Base-by-base conservation (phyloP, 2,888 invertebrate species). In the Rhamphomyia laevipes region DNA sequence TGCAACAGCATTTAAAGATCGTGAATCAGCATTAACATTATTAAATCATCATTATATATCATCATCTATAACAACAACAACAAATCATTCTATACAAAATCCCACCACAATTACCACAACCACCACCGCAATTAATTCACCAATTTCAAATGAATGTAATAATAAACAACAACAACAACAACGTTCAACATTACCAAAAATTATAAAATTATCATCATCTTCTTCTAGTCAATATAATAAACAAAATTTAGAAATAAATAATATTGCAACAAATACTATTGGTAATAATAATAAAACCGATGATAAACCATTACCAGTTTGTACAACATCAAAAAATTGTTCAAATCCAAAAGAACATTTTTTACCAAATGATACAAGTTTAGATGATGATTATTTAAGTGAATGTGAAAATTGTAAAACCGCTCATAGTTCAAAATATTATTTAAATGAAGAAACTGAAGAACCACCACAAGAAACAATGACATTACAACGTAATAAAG, bases 331-430 rank as follows among this genome's bases (percentile, higher is more conserved):
- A 18, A 71, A 70, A 56, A 71, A 71, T 53, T 71, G 71, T 47
- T 61, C 66, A 41, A 71, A 70, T 61, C 70, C 70, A 40, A 70
- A 66, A 53, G 71, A 71, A 53, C 71, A 70, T 56, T 71, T 71
- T 52, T 57, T 71, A 55, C 70, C 71, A 50, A 71, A 70, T 52
- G 71, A 71, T 51, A 70, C 70, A 18, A 70, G 70, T 47, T 57
- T 71, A 48, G 75, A 77, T 45, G 84, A 85, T 62, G 85, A 86
- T 67, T 86, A 85, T 65, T 76, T 86, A 57, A 86, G 82, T 69
- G 87, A 87, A 70, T 87, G 87, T 69, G 87, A 86, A 70, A 87
- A 87, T 73, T 87, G 87, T 71, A 86, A 87, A 70, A 82, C 84
- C 45, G 80, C 83, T 6, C 81, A 77, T 58, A 81, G 81, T 56